A percentile compares a stretch with the other conserved stretches of the same genome.
phyloP scores from a whole-genome alignment of 2,113 vertebrate species.

The Leucopsar rothschildi region DNA sequence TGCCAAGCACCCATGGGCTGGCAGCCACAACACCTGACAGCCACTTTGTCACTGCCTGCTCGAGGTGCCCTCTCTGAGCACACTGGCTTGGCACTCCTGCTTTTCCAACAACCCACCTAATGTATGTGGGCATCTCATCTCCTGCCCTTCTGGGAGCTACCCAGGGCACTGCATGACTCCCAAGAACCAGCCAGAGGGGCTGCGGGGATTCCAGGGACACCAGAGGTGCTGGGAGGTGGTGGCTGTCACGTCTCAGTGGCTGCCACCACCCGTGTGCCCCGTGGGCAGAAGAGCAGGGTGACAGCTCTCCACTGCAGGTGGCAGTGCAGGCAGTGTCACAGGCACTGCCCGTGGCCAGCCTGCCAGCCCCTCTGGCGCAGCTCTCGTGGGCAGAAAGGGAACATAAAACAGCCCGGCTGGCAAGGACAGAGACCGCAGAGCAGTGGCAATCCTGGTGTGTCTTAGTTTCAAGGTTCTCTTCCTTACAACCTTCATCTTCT shows the following conservation, averaged over 20 bases:
- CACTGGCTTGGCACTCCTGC: fast-evolving
- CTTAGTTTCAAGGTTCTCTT: neutral
- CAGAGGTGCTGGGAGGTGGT: neutral
- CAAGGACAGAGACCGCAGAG: neutral
- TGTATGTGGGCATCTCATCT: neutral
- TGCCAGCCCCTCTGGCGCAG: neutral
- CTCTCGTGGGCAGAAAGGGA: neutral
- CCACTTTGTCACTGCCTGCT: neutral
- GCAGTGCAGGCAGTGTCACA: neutral
- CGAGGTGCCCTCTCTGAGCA: fast-evolving
- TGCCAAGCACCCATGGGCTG: neutral
- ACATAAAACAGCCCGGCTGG: neutral
- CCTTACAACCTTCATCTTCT: neutral
- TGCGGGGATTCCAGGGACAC: neutral
- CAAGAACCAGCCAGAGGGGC: neutral
- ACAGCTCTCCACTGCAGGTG: neutral
- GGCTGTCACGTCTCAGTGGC: neutral
- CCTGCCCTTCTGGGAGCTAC: neutral
- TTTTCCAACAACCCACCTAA: neutral
- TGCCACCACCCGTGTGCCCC: neutral
- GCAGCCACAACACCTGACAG: fast-evolving
- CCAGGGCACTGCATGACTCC: neutral
- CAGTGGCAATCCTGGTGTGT: fast-evolving
- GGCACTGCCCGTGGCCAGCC: neutral
- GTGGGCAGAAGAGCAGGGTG: neutral